phyloP scores from a whole-genome alignment of 1,140 invertebrate genomes.

The Steinernema khuongi region DNA sequence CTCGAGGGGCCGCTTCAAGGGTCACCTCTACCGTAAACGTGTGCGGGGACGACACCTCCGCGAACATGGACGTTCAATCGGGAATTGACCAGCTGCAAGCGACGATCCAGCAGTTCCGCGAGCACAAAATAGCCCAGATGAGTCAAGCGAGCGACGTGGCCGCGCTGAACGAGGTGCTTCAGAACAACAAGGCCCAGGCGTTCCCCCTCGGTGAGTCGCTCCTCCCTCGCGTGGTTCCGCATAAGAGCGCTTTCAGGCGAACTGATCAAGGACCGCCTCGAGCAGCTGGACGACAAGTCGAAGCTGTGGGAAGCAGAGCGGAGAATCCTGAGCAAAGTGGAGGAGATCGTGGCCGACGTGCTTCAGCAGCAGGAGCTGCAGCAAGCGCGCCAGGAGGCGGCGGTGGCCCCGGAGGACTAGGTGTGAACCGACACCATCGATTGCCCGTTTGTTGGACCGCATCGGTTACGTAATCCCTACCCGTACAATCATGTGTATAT shows the following conservation, averaged over 20 bases:
- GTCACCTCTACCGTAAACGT: background rate
- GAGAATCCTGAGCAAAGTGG: background rate
- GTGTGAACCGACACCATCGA: background rate
- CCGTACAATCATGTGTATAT: too few relatives aligned
- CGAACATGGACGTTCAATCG: background rate
- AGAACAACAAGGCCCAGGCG: background rate
- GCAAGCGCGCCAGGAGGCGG: background rate
- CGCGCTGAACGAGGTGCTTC: background rate
- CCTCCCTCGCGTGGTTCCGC: background rate
- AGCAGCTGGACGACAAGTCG: background rate
- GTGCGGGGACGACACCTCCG: background rate
- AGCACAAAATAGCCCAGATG: background rate
- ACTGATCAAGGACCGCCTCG: background rate
- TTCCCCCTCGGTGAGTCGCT: background rate
- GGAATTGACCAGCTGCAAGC: background rate
- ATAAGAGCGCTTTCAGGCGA: background rate
- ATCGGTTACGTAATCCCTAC: background rate
- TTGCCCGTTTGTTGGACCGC: background rate
- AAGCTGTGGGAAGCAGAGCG: slow-evolving; percentile 5
- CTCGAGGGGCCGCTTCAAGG: background rate
- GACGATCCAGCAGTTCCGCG: background rate
- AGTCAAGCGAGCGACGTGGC: background rate
- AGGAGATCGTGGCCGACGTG: slow-evolving; percentile 8
- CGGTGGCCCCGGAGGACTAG: background rate
- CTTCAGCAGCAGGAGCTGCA: background rate